Conservation (phyloP, 2,113 vertebrate species). For the Cranoglanis bouderius region DNA sequence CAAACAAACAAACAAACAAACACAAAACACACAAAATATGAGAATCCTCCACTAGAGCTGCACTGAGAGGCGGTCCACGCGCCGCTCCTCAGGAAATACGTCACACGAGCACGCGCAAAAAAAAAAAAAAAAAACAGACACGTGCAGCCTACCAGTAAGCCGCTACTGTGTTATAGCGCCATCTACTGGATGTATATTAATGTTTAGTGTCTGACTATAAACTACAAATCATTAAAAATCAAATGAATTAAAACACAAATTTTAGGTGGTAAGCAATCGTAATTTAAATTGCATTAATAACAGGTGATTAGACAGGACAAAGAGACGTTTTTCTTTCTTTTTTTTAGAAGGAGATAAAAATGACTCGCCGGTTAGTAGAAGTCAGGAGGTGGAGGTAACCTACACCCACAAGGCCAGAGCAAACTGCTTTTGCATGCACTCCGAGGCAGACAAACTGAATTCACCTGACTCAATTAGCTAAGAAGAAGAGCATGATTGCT, state of each 20-base stretch:
- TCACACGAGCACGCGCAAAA: conserved; percentile 66
- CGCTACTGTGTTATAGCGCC: conserved; percentile 46
- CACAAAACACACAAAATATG: conserved; percentile 51
- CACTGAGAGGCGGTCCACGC: conserved; percentile 63
- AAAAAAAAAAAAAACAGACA: conserved; percentile 8
- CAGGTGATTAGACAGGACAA: neutral
- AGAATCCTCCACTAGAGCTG: conserved; percentile 58
- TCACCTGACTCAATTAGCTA: conserved; percentile 21
- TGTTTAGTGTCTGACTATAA: neutral
- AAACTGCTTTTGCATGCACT: neutral
- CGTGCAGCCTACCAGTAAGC: conserved; percentile 6
- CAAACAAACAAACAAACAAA: conserved; percentile 65
- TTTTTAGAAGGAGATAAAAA: neutral
- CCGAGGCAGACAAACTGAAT: neutral
- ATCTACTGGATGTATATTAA: conserved; percentile 47
- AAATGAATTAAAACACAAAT: neutral
- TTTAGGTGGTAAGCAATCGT: neutral
- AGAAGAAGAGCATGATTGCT: neutral
- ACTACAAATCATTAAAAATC: neutral
- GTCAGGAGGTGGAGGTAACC: neutral
- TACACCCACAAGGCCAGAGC: neutral
- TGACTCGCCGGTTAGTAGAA: neutral
- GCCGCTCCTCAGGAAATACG: conserved; percentile 79
- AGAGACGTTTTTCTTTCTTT: neutral
- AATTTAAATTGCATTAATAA: neutral